These are phyloP conservation scores for Phymorhynchus buccinoides DNA, from an alignment of 1,140 invertebrate species.

Conservation along the genomic window DNA sequence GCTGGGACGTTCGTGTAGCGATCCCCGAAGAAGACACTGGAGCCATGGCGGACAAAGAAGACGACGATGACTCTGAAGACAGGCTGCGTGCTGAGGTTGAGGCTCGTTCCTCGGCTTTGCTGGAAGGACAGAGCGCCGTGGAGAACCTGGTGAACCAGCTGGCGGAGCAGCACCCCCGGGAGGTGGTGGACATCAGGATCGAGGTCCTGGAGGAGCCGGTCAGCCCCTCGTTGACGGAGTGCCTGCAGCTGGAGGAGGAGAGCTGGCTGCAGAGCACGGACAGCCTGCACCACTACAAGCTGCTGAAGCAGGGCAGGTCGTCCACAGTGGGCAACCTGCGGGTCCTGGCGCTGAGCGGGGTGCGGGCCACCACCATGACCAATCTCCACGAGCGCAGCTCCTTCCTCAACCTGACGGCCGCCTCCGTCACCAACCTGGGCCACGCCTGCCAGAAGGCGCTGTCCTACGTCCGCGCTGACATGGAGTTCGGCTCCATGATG, in stretches of 20 bases:
- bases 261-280: constrained; percentile 37
- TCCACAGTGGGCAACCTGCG: neutral
- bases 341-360: neutral
- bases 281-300: constrained; percentile 32
- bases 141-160: constrained; percentile 23
- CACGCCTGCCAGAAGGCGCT: constrained; percentile 43
- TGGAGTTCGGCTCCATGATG: constrained; percentile 40
- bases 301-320: constrained; percentile 16
- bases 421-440: constrained; percentile 35
- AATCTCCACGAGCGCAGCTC: constrained; percentile 28
- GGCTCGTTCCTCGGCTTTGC: no score
- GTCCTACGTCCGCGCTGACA: constrained; percentile 42
- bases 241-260: neutral
- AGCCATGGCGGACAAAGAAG: constrained; percentile 8
- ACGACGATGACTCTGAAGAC: neutral
- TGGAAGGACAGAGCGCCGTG: neutral
- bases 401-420: constrained; percentile 39
- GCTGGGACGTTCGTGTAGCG: neutral
- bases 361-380: constrained; percentile 23
- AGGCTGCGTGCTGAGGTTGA: neutral
- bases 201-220: constrained; percentile 18
- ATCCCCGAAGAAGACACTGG: neutral
- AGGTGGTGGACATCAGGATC: constrained; percentile 19
- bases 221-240: constrained; percentile 18
- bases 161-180: constrained; percentile 12